phyloP scores from a whole-genome alignment of 2,888 invertebrate genomes.

The Drosophila merina region DNA sequence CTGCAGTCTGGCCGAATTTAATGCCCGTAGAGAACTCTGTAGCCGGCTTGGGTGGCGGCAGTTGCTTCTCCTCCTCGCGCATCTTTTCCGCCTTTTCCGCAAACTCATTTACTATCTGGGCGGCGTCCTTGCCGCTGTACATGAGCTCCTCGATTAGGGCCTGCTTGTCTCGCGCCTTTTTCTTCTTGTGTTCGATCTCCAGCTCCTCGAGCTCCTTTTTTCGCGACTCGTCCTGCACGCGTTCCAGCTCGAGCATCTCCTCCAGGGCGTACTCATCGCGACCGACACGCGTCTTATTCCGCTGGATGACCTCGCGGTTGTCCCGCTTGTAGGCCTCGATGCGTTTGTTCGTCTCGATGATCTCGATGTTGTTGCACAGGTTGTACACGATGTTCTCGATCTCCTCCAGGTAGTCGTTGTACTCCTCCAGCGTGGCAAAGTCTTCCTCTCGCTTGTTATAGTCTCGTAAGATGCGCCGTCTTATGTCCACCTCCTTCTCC shows the following conservation, averaged over 20 bases:
- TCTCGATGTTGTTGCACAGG: slow-evolving; percentile 94
- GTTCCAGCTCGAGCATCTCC: slow-evolving; percentile 92
- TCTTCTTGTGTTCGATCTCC: slow-evolving; percentile 89
- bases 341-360: slow-evolving; percentile 93
- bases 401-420: slow-evolving; percentile 98
- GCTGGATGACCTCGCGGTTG: slow-evolving; percentile 92
- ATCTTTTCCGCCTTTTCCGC: slow-evolving; percentile 88
- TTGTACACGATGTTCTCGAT: slow-evolving; percentile 96
- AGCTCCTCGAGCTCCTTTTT: slow-evolving; percentile 88
- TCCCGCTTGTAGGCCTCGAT: slow-evolving; percentile 96
- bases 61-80: slow-evolving; percentile 86
- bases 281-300: slow-evolving; percentile 90
- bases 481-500: slow-evolving; percentile 98
- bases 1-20: slow-evolving; percentile 88
- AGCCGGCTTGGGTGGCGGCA: slow-evolving; percentile 83
- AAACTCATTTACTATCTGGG: slow-evolving; percentile 93
- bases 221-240: slow-evolving; percentile 90
- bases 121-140: slow-evolving; percentile 95
- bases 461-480: slow-evolving; percentile 93
- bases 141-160: slow-evolving; percentile 97
- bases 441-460: slow-evolving; percentile 98
- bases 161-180: slow-evolving; percentile 94
- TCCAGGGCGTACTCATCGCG: slow-evolving; percentile 94
- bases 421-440: slow-evolving; percentile 92
- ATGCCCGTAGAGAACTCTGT: slow-evolving; percentile 95